Evolutionary conservation across 2,797 vertebrate genomes (phyloP), one percentile per base, ranked within the genome.

Genomic region (Gymnothorax javanicus): DNA sequence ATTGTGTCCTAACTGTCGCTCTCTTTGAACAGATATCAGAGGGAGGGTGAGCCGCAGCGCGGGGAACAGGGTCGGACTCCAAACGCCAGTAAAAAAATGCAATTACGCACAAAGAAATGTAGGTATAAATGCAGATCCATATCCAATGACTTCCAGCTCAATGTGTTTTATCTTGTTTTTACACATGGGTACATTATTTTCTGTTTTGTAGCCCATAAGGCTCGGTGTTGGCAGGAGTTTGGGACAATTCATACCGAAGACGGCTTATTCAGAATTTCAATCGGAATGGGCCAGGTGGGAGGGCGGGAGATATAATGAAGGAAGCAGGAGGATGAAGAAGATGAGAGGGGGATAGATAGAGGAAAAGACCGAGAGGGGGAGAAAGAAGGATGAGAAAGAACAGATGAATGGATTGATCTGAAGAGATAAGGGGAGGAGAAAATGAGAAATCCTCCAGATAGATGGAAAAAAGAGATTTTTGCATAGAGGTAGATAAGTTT

Each of bases 1-100:
- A 92, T 84, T 91, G 92, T 93, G 73, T 94, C 93, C 92, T 88
- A 90, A 92, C 94, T 92, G 90, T 91, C 91, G 90, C 88, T n/a
- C 87, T 71, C 20, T 20, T 83, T 83, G 91, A 91, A 92, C 91
- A 92, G 94, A 93, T 93, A 93, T 94, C 91, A 85, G 86, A 91
- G 23, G 87, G 90, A 90, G 89, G 87, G 87, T 90, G 90, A 89
- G 87, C 88, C 85, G 92, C 90, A n/a, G 4, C 0, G 60, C 15
- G 25, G 82, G 27, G 27, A 20, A 33, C 4, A 7, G 82, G 60
- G 27, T 12, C 2, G 3, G 59, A 67, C 60, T 84, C 59, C 17
- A 79, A 79, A 79, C 17, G 60, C 33, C 54, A 52, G 59, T 33
- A 54, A 84, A 83, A 84, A 83, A 60, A 23, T 84, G 60, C 83